Evolutionary conservation across 1,140 invertebrate genomes (phyloP), one percentile per base, ranked within the genome.

Genomic region (Drosophila nigromelanica): DNA sequence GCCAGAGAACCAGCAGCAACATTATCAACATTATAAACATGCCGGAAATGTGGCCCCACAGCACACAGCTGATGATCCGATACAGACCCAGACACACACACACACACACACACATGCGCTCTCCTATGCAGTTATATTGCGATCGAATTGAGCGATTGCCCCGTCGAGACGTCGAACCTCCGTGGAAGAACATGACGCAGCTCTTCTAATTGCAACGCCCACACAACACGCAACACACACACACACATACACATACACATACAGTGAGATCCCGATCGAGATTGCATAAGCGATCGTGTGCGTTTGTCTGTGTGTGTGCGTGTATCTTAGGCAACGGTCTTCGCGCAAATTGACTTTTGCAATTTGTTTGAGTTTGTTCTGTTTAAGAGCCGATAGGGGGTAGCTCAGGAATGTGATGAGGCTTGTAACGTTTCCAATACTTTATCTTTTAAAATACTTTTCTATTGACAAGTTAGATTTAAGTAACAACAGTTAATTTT

Each of bases 201-300:
- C 75, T 82, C 68, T 70, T 89, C 83, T 87, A 87, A 87, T 87
- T 87, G 82, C 82, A 87, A 82, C 82, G 83, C 82, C 82, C 82
- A 89, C 82, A 85, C 81, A 85, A 66, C 61, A 67, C 27, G 70
- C 63, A 60, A 27, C 40, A 37, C 48, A 45, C 40, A 59, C 33
- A 48, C 14, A 51, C 45, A 45, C 33, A 35, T 8, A 35, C 33
- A 35, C 30, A 3, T 0, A 30, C 27, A 30, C 27, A 45, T 27
- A 35, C 21, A 15, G 14, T 40, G 14, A 21, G 64, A 68, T 68
- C 66, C 42, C 51, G 73, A 67, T 68, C 59, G 70, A 62, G 80
- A 83, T 86, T 87, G 76, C 82, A 80, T 64, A 78, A 82, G 73
- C 72, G 74, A 74, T 60, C 72, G 55, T 76, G 75, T 45, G 40